Percentiles rank a stretch among this genome's conserved stretches.
Conservation (phyloP, 2,113 vertebrate species). For the Paraplagusia blochii region DNA sequence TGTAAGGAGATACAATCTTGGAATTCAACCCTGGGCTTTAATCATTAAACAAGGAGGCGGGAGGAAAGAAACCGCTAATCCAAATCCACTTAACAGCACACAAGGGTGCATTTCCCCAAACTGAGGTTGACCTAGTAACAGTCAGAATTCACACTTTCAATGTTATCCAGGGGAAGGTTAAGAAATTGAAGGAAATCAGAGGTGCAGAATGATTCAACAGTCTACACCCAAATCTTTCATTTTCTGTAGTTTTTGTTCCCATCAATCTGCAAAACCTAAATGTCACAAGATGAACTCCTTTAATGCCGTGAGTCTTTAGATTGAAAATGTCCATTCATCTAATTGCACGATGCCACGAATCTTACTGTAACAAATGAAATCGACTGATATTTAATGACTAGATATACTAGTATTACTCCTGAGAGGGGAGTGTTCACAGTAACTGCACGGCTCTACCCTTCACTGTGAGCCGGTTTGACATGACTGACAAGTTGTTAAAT, state of each 20-base stretch:
- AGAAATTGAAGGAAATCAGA: no score
- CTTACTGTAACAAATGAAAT: no score
- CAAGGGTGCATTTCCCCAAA: conserved; percentile 34
- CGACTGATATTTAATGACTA: no score
- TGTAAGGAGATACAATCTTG: no score
- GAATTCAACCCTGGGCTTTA: conserved; percentile 54
- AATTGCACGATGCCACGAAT: no score
- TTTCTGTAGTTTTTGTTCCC: conserved; percentile 23
- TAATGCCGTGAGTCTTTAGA: no score
- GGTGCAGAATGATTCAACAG: no score
- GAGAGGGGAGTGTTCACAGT: conserved; percentile 21
- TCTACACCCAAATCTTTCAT: no score
- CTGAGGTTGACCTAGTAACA: conserved; percentile 53
- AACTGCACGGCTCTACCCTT: conserved; percentile 1
- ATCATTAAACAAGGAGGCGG: conserved; percentile 36
- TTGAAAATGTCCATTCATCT: no score
- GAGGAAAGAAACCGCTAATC: conserved; percentile 58
- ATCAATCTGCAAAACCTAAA: conserved; percentile 6
- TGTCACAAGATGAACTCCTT: conserved; percentile 2
- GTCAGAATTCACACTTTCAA: conserved; percentile 47
- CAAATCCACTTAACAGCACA: conserved; percentile 57
- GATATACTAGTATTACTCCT: no score
- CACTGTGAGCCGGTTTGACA: conserved; percentile 31
- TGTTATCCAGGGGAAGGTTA: conserved; percentile 34
- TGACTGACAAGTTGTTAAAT: conserved; percentile 64